Percentiles rank a stretch among this genome's conserved stretches.
Evolutionary conservation across 2,888 invertebrate genomes (phyloP).

Genomic region (Nomada ruficornis): DNA sequence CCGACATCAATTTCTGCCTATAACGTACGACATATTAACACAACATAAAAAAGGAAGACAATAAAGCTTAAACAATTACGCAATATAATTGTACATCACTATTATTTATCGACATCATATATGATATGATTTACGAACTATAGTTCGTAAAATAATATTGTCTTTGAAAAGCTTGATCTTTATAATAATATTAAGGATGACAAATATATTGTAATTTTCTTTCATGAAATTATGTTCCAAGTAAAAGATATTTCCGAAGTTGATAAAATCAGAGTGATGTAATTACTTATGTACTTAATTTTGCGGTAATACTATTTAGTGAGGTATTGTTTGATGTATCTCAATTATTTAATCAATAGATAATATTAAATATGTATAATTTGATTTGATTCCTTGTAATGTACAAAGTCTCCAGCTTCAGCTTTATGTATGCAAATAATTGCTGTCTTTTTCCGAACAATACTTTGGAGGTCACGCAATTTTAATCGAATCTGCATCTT

Average conservation of each 20-base stretch:
- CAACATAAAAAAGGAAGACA: slow-evolving; percentile 47
- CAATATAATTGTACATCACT: slow-evolving; percentile 20
- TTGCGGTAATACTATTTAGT: slow-evolving; percentile 22
- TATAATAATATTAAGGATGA: slow-evolving; percentile 22
- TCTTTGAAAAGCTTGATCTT: neutral
- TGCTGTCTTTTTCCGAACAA: slow-evolving; percentile 25
- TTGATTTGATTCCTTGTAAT: slow-evolving; percentile 43
- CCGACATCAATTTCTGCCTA: slow-evolving; percentile 19
- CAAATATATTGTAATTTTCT: slow-evolving; percentile 21
- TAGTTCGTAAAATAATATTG: slow-evolving; percentile 33
- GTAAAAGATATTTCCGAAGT: slow-evolving; percentile 5
- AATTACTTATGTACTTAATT: slow-evolving; percentile 23
- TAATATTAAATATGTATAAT: slow-evolving; percentile 33
- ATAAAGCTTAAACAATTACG: slow-evolving; percentile 17
- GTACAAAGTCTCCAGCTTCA: slow-evolving; percentile 20
- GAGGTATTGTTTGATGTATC: slow-evolving; percentile 34
- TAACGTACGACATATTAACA: slow-evolving; percentile 16
- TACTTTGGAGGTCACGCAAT: slow-evolving; percentile 26
- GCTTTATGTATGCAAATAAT: slow-evolving; percentile 37
- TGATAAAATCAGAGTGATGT: slow-evolving; percentile 24
- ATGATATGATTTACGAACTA: too few relatives aligned
- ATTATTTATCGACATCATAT: slow-evolving; percentile 14
- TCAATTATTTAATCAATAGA: slow-evolving; percentile 28
- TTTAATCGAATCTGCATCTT: slow-evolving; percentile 68
- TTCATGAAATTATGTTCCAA: slow-evolving; percentile 13